Base-by-base conservation (phyloP, 2,888 invertebrate species). In the Drosophila colorata region DNA sequence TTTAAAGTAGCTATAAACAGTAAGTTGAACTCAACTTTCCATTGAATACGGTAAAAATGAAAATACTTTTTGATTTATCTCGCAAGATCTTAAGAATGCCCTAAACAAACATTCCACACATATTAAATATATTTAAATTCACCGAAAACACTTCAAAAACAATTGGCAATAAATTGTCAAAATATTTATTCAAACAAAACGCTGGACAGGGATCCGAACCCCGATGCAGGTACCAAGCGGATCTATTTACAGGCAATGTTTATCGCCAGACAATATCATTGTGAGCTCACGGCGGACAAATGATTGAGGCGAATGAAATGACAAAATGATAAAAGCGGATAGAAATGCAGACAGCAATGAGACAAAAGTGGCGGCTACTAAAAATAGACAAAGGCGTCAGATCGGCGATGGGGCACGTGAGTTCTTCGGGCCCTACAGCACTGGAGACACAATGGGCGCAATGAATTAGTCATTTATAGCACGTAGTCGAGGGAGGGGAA, bases 381-480 rank as follows among this genome's bases (percentile, higher is more conserved):
- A 79, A 84, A 78, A 87, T 87, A 84, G 73, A 87, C 81, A 84
- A 87, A 61, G 73, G 20, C 61, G 59, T 43, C 40, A 43, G 40
- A 20, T 48, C 63, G 44, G 25, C 35, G 41, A 40, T 35, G 48
- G 16, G 46, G 51, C 40, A 55, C 33, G 68, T 44, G 60, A 68
- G 38, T 40, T 60, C 28, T 23, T 18, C 55, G 9, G 46, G 52
- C 49, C 61, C 47, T 43, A 33, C 14, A 18, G 13, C 20, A 23
- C 64, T 31, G 35, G 49, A 48, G 35, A 52, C 37, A 58, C 67
- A 72, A 70, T 74, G 57, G 66, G 60, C 48, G 58, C 64, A 52
- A 77, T 80, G 83, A 87, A 85, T 85, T 80, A 83, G 86, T 80
- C 85, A 85, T 82, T 87, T 85, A 73, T 80, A 76, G 80, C 85